phyloP scores from a whole-genome alignment of 2,797 vertebrate genomes.

The Pipistrellus pipistrellus region DNA sequence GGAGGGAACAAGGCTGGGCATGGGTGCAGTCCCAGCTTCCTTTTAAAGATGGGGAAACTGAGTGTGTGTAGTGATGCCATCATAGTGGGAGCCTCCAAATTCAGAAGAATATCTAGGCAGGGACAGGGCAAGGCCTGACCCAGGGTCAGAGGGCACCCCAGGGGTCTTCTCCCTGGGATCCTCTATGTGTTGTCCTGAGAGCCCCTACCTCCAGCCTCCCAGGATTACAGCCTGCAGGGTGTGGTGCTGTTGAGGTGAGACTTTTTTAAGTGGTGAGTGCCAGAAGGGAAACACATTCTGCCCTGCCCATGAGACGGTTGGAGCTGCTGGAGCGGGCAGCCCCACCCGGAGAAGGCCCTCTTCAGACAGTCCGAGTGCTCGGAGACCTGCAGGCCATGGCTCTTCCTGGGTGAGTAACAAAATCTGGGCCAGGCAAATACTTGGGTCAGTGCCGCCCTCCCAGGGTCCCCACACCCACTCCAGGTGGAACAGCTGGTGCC shows the following conservation, averaged over 20 bases:
- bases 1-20: background rate
- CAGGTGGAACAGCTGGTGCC: background rate
- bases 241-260: background rate
- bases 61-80: background rate
- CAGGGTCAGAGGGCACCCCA: background rate
- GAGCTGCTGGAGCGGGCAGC: background rate
- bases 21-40: no score
- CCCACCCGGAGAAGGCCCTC: background rate
- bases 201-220: background rate
- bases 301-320: background rate
- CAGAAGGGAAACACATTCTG: background rate
- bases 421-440: background rate
- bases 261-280: background rate
- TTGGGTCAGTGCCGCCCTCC: background rate
- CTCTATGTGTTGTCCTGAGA: background rate
- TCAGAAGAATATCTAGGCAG: background rate
- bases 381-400: background rate
- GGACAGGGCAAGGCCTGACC: background rate
- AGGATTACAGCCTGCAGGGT: rapidly evolving
- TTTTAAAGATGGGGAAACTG: background rate
- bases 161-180: background rate
- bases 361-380: background rate
- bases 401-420: background rate
- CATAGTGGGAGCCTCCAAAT: background rate
- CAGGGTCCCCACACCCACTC: background rate